A percentile compares a stretch with the other conserved stretches of the same genome.
These are phyloP conservation scores for Euplagia quadripunctaria DNA, from an alignment of 2,888 invertebrate genomes.

Conservation along the genomic window DNA sequence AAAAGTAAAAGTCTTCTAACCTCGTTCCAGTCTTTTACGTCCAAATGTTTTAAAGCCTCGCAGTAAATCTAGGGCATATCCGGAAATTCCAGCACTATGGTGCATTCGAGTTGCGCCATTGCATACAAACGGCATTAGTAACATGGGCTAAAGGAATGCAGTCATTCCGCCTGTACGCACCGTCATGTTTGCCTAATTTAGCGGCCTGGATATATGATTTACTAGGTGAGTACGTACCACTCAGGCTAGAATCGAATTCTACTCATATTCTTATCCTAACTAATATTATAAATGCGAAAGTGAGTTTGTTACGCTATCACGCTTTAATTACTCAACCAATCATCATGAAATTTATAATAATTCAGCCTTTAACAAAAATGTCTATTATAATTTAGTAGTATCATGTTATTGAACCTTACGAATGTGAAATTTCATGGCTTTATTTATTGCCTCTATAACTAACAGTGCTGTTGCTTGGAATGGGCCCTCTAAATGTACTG, in stretches of 20 bases:
- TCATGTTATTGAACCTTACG: neutral
- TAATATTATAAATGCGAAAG: slow-evolving; percentile 1
- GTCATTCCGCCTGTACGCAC: slow-evolving; percentile 38
- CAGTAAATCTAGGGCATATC: slow-evolving; percentile 40
- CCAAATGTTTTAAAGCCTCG: slow-evolving; percentile 26
- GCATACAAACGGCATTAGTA: slow-evolving; percentile 41
- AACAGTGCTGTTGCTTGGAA: neutral
- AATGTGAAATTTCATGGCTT: neutral
- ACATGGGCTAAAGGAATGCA: slow-evolving; percentile 49
- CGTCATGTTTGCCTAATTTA: slow-evolving; percentile 43
- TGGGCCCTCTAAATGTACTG: neutral
- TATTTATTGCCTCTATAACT: neutral
- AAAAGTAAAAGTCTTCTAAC: slow-evolving; percentile 41
- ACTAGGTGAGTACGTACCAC: slow-evolving; percentile 28
- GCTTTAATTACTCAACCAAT: neutral
- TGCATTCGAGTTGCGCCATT: slow-evolving; percentile 46
- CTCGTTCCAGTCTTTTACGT: slow-evolving; percentile 25
- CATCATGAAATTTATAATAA: too few species aligned
- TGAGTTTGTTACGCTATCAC: neutral
- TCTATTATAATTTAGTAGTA: too few species aligned
- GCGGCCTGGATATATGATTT: slow-evolving; percentile 28
- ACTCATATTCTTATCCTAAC: neutral
- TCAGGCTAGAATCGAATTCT: slow-evolving; percentile 25
- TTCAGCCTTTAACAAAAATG: too few species aligned
- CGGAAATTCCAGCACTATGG: slow-evolving; percentile 42